Evolutionary conservation across 2,113 vertebrate genomes (phyloP), one percentile per base, ranked within the genome.

Genomic region (Lagopus muta): DNA sequence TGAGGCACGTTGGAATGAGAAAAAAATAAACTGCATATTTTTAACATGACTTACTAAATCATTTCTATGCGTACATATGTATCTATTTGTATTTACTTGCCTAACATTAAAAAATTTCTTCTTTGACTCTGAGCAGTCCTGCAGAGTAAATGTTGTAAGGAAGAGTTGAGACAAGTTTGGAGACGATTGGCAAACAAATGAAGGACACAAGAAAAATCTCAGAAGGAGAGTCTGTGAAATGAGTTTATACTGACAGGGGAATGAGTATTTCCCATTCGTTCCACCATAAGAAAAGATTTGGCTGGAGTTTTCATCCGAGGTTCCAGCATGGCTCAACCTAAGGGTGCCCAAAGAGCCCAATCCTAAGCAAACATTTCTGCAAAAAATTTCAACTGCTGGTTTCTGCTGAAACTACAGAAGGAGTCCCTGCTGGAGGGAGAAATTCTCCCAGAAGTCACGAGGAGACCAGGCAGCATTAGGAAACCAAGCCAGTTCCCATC

Each of bases 201-300:
- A 69, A 85, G 36, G 27, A 40, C 30, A 40, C 20, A 65, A 42
- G 4, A 32, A 64, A 40, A 64, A 11, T 28, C 8, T 54, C 22
- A 52, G 14, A 80, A 20, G 13, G 4, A 73, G 50, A 24, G 34
- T 50, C 9, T 64, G 10, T 21, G 40, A 10, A 30, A 10, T 32
- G 11, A 88, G 6, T 43, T 74, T 48, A 6, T 11, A 8, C 18
- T 43, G 36, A 54, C 28, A 8, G 0, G 15, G 32, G 21, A 67
- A 3, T 16, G 11, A 60, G 18, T 0, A 0, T 11, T 58, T 48
- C 50, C n/a, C 55, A n/a, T 2, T 1, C 22, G 6, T 57, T 60
- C 22, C 80, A 83, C 21, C 34, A 32, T 43, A 1, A 13, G 58
- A 43, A 43, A 82, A 73, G 36, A 13, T 64, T 69, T 78, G n/a